Evolutionary conservation across 2,113 vertebrate species (phyloP), one percentile per base, ranked within the genome.

Genomic region (Ellobius talpinus): DNA sequence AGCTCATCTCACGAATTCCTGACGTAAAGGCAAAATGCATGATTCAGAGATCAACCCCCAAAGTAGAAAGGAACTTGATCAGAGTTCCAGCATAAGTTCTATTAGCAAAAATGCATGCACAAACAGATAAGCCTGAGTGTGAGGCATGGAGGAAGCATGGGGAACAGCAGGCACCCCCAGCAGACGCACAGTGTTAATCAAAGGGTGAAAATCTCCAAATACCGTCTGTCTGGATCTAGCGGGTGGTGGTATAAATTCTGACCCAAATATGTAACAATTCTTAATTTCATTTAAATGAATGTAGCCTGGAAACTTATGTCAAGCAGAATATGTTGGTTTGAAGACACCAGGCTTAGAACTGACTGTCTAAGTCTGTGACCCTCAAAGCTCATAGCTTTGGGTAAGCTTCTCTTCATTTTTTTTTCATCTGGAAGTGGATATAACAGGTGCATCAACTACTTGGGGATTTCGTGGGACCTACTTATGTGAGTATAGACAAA

Each of bases 401-500:
- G 39, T 77, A 91, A 82, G 36, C 24, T 81, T 55, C 11, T 89
- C 36, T 42, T 90, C 61, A 33, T 84, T 92, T 92, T 73, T 92
- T 92, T 72, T 39, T 91, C 47, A 52, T 78, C 33, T 89, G 84
- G 36, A 86, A 95, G 65, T 58, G 24, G 11, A 19, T 9, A 17
- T 50, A 91, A 72, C 12, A 16, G 61, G n/a, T 36, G 23, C 11
- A 76, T 8, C 3, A 55, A 47, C 14, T 13, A 6, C 31, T 76
- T 5, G 65, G 36, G 78, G 39, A 61, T n/a, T 3, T 55, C 39
- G 21, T 31, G 14, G 85, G n/a, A 19, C 16, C 88, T 66, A 42
- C 36, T 73, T 92, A 50, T 26, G 5, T 61, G 16, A 77, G 39
- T 55, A 36, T 11, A 58, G 36, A 4, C 29, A 70, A 21, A 92